Percentiles rank a stretch among this genome's conserved stretches.
phyloP scores from a whole-genome alignment of 2,888 invertebrate species.

The Calameuta filiformis region DNA sequence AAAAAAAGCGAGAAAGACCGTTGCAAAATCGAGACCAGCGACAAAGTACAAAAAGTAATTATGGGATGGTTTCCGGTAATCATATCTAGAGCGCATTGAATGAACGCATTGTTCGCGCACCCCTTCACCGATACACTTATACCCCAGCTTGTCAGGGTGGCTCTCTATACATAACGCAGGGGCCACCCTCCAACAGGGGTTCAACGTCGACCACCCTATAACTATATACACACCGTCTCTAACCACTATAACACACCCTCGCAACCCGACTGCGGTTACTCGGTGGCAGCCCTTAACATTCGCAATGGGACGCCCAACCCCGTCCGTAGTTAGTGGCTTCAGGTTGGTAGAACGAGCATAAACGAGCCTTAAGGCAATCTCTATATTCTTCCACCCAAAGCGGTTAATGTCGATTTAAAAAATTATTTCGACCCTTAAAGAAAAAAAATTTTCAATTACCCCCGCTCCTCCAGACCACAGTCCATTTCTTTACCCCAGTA shows the following conservation, averaged over 20 bases:
- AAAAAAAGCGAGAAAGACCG: not conserved
- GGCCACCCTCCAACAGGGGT: not conserved
- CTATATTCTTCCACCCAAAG: not conserved
- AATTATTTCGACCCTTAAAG: not conserved
- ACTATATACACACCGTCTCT: constrained; percentile 11
- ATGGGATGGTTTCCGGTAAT: constrained; percentile 65
- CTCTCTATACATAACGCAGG: not conserved
- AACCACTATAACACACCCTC: constrained; percentile 25
- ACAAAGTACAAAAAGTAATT: constrained; percentile 63
- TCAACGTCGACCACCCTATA: constrained; percentile 16
- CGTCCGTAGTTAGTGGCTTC: not conserved
- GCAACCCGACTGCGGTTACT: constrained; percentile 28
- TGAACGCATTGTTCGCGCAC: constrained; percentile 63
- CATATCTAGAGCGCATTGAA: constrained; percentile 65
- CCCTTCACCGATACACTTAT: constrained; percentile 58
- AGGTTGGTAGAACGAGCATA: not conserved
- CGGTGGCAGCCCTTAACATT: constrained; percentile 32
- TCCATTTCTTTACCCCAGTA: no score
- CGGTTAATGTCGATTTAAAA: not conserved
- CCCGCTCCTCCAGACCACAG: no score
- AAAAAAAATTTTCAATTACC: not conserved
- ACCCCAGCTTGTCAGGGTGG: constrained; percentile 20
- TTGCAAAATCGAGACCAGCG: constrained; percentile 13
- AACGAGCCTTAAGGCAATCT: not conserved
- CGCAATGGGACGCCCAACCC: constrained; percentile 35